Evolutionary conservation across 2,888 invertebrate genomes (phyloP).

Genomic region (Monochamus alternatus): DNA sequence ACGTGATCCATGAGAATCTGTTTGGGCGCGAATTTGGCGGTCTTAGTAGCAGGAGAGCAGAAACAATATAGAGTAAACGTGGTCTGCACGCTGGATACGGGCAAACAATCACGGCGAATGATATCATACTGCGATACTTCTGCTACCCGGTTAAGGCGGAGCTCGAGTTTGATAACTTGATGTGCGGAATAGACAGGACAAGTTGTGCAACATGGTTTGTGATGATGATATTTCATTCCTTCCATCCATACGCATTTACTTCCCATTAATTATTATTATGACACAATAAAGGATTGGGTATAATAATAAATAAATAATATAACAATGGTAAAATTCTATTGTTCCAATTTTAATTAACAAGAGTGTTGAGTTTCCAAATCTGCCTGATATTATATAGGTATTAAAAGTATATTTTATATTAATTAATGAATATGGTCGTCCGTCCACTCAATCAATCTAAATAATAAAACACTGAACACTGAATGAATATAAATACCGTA

Average conservation of each 20-base stretch:
- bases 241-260: slow-evolving; percentile 23
- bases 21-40: slow-evolving; percentile 56
- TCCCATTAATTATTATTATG: background rate
- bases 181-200: slow-evolving; percentile 59
- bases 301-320: too few relatives aligned
- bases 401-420: background rate
- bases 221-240: too few relatives aligned
- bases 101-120: background rate
- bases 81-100: background rate
- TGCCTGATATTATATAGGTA: background rate
- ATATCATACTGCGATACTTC: slow-evolving; percentile 9
- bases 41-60: slow-evolving; percentile 48
- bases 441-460: too few relatives aligned
- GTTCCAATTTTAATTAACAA: too few relatives aligned
- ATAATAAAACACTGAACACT: too few relatives aligned
- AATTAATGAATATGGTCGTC: background rate
- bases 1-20: slow-evolving; percentile 36
- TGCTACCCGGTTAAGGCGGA: slow-evolving; percentile 51
- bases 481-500: too few relatives aligned
- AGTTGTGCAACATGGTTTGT: too few relatives aligned
- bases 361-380: too few relatives aligned
- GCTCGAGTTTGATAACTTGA: slow-evolving; percentile 67
- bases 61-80: background rate
- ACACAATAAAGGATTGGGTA: background rate
- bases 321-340: background rate